phyloP scores from a whole-genome alignment of 2,797 vertebrate species.

The Eleutherodactylus coqui region DNA sequence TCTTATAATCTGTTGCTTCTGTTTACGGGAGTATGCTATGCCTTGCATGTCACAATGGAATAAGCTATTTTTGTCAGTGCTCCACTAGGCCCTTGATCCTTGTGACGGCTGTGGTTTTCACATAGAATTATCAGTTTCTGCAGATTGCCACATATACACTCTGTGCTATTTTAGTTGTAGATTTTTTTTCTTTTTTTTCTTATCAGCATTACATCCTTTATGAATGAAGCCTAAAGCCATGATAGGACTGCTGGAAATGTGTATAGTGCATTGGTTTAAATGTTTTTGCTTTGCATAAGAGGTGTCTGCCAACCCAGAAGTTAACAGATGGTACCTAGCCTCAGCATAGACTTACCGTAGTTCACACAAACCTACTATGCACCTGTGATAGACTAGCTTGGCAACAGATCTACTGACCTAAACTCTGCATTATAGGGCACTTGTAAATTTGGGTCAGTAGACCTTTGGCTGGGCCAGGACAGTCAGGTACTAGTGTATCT shows the following conservation, averaged over 20 bases:
- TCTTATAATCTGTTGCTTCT: conserved; percentile 30
- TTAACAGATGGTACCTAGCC: background rate
- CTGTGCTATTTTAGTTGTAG: background rate
- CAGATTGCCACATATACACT: background rate
- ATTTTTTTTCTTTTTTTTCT: background rate
- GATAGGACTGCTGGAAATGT: background rate
- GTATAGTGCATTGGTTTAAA: background rate
- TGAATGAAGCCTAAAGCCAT: background rate
- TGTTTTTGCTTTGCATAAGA: background rate
- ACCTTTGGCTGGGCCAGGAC: no score
- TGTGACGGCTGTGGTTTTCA: conserved; percentile 9
- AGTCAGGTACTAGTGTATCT: no score
- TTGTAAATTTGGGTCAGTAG: no score
- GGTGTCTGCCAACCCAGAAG: background rate
- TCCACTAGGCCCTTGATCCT: conserved; percentile 10
- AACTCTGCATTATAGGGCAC: no score
- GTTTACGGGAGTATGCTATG: background rate
- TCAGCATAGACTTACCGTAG: no score
- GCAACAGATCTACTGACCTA: no score
- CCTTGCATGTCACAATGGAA: conserved; percentile 24
- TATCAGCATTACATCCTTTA: background rate
- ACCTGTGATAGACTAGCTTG: no score
- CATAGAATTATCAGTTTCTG: conserved; percentile 26
- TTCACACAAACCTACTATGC: no score
- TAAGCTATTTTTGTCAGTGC: conserved; percentile 8